phyloP scores from a whole-genome alignment of 1,140 invertebrate genomes.

The Medauroidea extradentata region DNA sequence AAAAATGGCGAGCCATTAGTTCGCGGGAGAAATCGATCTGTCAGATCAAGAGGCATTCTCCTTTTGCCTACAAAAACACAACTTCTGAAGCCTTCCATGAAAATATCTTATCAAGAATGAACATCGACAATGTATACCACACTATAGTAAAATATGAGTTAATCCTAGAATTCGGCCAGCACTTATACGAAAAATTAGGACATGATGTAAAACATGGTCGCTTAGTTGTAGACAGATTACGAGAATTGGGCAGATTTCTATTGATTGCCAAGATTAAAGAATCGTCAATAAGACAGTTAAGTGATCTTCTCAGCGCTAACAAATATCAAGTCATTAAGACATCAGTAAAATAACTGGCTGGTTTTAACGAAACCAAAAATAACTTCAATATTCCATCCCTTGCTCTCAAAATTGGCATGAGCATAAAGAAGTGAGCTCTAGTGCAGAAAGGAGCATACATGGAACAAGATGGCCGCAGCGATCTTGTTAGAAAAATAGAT shows the following conservation, averaged over 20 bases:
- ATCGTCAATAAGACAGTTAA: neutral
- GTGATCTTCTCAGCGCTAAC: neutral
- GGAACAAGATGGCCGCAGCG: neutral
- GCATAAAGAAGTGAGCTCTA: constrained; percentile 1
- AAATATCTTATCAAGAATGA: constrained; percentile 2
- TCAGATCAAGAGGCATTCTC: too few species aligned
- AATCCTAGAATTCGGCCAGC: neutral
- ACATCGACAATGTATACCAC: neutral
- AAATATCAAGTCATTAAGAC: neutral
- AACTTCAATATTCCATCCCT: neutral
- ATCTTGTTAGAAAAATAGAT: neutral
- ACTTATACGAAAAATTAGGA: neutral
- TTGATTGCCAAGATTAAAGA: neutral
- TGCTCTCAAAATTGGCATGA: constrained; percentile 1
- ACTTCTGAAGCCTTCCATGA: neutral
- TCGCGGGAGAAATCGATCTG: too few species aligned
- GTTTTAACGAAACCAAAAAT: neutral
- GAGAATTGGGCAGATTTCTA: constrained; percentile 7
- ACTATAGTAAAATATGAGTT: neutral
- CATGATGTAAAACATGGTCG: neutral
- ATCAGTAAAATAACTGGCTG: neutral
- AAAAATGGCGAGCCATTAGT: neutral
- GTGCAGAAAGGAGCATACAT: neutral
- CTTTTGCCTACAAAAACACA: neutral
- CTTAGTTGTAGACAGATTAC: neutral